phyloP scores from a whole-genome alignment of 2,888 invertebrate genomes.

The Nemapogon koenigi region DNA sequence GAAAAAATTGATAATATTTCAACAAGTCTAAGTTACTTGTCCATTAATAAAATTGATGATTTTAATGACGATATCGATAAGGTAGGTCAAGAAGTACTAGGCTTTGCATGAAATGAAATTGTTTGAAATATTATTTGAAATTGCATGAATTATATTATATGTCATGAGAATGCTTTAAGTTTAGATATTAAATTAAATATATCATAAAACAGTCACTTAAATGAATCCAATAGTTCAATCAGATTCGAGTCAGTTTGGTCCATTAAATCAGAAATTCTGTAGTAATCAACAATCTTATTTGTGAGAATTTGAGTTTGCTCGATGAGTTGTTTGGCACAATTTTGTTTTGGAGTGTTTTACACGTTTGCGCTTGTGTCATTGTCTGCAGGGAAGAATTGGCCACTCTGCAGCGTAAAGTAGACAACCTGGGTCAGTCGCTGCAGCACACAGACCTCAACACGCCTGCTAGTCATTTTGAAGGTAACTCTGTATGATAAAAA shows the following conservation, averaged over 20 bases:
- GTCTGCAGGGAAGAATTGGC: constrained; percentile 72
- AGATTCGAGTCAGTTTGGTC: too few relatives aligned
- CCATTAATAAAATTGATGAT: constrained; percentile 44
- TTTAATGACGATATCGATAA: constrained; percentile 48
- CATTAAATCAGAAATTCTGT: too few relatives aligned
- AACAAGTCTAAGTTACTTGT: constrained; percentile 43
- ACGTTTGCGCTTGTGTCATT: constrained; percentile 49
- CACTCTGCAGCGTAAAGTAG: constrained; percentile 82
- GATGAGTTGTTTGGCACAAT: too few relatives aligned
- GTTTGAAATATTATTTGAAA: constrained; percentile 1
- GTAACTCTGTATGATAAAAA: constrained; percentile 21
- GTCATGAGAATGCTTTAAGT: too few relatives aligned
- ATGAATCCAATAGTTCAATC: too few relatives aligned
- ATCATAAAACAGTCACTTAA: too few relatives aligned
- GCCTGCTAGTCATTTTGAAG: constrained; percentile 42
- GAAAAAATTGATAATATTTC: constrained; percentile 35
- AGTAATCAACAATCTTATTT: too few relatives aligned
- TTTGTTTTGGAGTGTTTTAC: constrained; percentile 51
- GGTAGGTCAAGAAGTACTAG: constrained; percentile 30
- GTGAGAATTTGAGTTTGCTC: too few relatives aligned
- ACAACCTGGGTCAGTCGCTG: constrained; percentile 62
- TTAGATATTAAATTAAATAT: too few relatives aligned
- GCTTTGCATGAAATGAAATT: too few relatives aligned
- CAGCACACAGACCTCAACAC: constrained; percentile 27
- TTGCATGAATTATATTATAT: too few relatives aligned